phyloP scores from a whole-genome alignment of 1,140 invertebrate genomes.

The Physella acuta region DNA sequence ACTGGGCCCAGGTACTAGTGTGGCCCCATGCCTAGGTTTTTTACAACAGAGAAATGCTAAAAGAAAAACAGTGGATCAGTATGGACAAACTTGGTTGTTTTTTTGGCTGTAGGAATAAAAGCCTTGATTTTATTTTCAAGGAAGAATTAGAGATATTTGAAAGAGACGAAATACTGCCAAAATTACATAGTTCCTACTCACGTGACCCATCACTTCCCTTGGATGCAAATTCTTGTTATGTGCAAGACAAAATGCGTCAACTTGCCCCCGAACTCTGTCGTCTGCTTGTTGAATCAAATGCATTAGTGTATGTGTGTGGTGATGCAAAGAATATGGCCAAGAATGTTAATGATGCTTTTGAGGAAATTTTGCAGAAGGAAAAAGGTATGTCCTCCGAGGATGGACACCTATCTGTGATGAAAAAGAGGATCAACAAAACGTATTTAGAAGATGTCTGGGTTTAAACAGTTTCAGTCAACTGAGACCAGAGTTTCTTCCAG shows the following conservation, averaged over 20 bases:
- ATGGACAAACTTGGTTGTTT: slow-evolving; percentile 56
- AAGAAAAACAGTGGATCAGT: no score
- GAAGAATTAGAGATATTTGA: slow-evolving; percentile 52
- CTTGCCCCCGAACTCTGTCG: slow-evolving; percentile 40
- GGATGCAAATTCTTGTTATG: slow-evolving; percentile 50
- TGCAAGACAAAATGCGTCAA: slow-evolving; percentile 58
- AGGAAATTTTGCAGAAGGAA: slow-evolving; percentile 41
- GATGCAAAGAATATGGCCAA: slow-evolving; percentile 63
- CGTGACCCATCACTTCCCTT: slow-evolving; percentile 34
- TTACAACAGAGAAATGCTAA: no score
- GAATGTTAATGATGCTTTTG: slow-evolving; percentile 59
- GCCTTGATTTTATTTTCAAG: slow-evolving; percentile 59
- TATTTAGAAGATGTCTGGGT: slow-evolving; percentile 62
- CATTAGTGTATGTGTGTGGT: slow-evolving; percentile 61
- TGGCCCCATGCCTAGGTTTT: no score
- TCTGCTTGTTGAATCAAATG: slow-evolving; percentile 44
- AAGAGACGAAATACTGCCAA: slow-evolving; percentile 45
- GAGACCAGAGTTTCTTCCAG: no score
- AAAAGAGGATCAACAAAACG: slow-evolving; percentile 52
- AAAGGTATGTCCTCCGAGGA: slow-evolving; percentile 50
- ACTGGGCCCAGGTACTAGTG: no score
- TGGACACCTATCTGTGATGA: slow-evolving; percentile 51
- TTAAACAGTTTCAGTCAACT: no score
- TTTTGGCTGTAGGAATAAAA: slow-evolving; percentile 60
- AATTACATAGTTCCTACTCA: slow-evolving; percentile 59